These are phyloP conservation scores for Paracentrotus lividus DNA, from an alignment of 53 echinoderm and acorn worm species.

Conservation along the genomic window DNA sequence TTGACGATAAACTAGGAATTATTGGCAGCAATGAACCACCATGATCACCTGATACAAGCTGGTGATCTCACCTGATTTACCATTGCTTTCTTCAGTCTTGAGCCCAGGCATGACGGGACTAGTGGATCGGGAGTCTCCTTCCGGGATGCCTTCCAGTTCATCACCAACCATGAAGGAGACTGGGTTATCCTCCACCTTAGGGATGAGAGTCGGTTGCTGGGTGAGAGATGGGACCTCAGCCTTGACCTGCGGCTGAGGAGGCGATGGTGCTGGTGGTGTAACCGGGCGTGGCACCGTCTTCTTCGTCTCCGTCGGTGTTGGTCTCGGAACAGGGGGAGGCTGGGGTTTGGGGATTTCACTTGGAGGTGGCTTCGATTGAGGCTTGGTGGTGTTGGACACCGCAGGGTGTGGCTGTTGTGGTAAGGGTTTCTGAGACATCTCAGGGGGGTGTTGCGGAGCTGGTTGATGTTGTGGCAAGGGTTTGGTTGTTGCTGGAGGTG, in stretches of 20 bases:
- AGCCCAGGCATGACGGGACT: not conserved
- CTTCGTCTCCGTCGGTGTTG: not conserved
- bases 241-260: conserved; percentile 6
- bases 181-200: conserved; percentile 80
- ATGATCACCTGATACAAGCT: not conserved
- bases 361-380: conserved; percentile 35
- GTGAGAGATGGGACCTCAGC: conserved; percentile 62
- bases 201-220: conserved; percentile 69
- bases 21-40: too few relatives aligned
- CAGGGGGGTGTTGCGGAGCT: conserved; percentile 42
- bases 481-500: conserved; percentile 59
- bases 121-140: conserved; percentile 5
- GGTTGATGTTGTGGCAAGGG: conserved; percentile 45
- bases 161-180: conserved; percentile 96
- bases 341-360: conserved; percentile 64
- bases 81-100: conserved; percentile 59
- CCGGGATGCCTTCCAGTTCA: too few relatives aligned
- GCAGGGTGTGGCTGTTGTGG: conserved; percentile 45
- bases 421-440: conserved; percentile 22
- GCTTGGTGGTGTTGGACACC: conserved; percentile 6
- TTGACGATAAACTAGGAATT: too few relatives aligned
- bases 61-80: conserved; percentile 46
- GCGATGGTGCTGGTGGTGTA: conserved; percentile 16
- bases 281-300: conserved; percentile 10
- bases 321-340: conserved; percentile 53